A percentile compares a stretch with the other conserved stretches of the same genome.
These are phyloP conservation scores for Achatina immaculata DNA, from an alignment of 1,140 invertebrate genomes.

Conservation along the genomic window DNA sequence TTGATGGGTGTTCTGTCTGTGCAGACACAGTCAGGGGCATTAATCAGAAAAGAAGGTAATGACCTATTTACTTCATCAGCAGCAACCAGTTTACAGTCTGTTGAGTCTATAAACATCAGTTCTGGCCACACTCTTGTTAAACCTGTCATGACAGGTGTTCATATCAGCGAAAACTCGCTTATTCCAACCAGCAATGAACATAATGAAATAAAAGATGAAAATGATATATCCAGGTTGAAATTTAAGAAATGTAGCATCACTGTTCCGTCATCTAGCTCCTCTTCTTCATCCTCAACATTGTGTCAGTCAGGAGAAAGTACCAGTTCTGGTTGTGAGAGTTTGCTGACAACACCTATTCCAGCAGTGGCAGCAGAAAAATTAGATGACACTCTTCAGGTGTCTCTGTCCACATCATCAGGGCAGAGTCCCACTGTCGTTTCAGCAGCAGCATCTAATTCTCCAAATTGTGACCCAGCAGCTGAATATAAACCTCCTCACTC, in stretches of 20 bases:
- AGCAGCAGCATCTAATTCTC: no score
- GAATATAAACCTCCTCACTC: neutral
- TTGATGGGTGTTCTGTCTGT: neutral
- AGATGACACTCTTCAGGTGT: neutral
- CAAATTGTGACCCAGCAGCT: neutral
- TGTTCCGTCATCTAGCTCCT: neutral
- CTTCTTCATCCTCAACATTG: neutral
- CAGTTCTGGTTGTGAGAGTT: neutral
- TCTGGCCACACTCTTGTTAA: neutral
- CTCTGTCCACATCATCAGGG: neutral
- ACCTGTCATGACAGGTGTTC: neutral
- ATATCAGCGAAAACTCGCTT: neutral
- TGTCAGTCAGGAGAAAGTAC: conserved; percentile 4
- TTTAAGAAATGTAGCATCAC: neutral
- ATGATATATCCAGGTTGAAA: neutral
- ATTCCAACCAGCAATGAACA: neutral
- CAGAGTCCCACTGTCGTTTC: neutral
- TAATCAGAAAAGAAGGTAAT: neutral
- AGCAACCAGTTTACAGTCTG: neutral
- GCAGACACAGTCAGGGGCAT: neutral
- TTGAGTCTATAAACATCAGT: neutral
- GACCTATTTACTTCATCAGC: neutral
- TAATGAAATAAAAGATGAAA: neutral
- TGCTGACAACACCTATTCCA: neutral
- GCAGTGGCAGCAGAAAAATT: neutral